Conservation (phyloP, 2,797 vertebrate species). For the Sphenodon punctatus region DNA sequence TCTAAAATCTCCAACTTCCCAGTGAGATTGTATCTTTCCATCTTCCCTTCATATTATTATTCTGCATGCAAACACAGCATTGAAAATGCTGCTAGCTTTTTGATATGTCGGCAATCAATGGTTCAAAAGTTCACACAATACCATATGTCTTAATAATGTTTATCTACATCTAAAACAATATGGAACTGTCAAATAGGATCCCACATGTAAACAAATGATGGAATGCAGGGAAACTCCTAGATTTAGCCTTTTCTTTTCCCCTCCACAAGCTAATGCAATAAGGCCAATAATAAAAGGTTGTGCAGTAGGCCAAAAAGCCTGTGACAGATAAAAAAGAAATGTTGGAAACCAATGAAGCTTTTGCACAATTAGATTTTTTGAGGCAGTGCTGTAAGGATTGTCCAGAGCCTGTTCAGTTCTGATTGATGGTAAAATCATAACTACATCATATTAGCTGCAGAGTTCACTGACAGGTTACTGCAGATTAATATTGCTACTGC, state of each 20-base stretch:
- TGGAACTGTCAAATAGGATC: constrained; percentile 89
- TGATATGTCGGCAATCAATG: constrained; percentile 45
- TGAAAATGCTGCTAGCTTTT: constrained; percentile 49
- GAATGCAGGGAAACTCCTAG: constrained; percentile 84
- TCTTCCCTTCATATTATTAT: not conserved
- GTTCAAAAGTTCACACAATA: constrained; percentile 92
- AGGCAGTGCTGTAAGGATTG: constrained; percentile 91
- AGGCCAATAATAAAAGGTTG: constrained; percentile 89
- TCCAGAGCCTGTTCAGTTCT: constrained; percentile 84
- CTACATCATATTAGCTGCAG: constrained; percentile 93
- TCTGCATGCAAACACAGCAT: constrained; percentile 35
- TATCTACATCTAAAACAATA: constrained; percentile 89
- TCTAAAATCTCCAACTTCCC: not conserved
- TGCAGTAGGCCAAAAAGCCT: constrained; percentile 82
- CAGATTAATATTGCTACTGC: constrained; percentile 89
- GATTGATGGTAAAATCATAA: constrained; percentile 99
- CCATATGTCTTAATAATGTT: constrained; percentile 90
- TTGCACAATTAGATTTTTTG: constrained; percentile 96
- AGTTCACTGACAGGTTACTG: constrained; percentile 96
- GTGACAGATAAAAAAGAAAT: constrained; percentile 90
- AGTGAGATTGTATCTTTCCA: constrained; percentile 10
- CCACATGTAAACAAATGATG: constrained; percentile 83
- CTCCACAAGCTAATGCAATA: constrained; percentile 84
- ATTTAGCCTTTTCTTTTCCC: constrained; percentile 75
- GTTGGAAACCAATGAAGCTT: constrained; percentile 97